Base-by-base conservation (phyloP, 1,140 invertebrate species). In the Aricia agestis region DNA sequence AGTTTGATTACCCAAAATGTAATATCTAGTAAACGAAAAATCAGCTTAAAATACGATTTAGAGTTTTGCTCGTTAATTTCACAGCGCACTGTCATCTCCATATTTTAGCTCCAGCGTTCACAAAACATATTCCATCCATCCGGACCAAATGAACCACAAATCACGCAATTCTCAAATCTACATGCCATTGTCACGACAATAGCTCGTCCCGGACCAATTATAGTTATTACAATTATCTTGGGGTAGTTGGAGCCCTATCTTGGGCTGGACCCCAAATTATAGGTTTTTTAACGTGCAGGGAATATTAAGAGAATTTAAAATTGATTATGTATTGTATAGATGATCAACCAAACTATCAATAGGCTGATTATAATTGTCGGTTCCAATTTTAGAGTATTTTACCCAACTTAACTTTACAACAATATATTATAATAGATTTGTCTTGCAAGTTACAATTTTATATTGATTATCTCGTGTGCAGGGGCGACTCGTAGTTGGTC, bases 171-270 rank as follows among this genome's bases (percentile, higher is more conserved):
- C 13, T 52, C 13, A 15, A 52, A 13, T 52, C 11, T 52, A 52
- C 45, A 52, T 52, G 10, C 11, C 45, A 52, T 15, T 15, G 45
- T 52, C 45, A 19, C 17, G 7, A 63, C 59, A 63, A 63, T 63
- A 63, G 18, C 18, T 63, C 59, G 19, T 63, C 18, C 18, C 17
- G 59, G 18, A 63, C 18, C 18, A 63, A 63, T 63, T 63, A 63
- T 25, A 63, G 59, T 63, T 63, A 19, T 63, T 63, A 63, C 58
- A 59, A 59, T 59, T 52, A 11, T 52, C 45, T 15, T 4, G 45
- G 45, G 45, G 45, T 15, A 13, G 13, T 15, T 52, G 9, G 36
- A 36, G 6, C 45, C 45, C 45, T 10, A 52, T 52, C 45, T 52
- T 36, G 36, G 36, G 6, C 1, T 52, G 45, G 45, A 52, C 45